Base-by-base conservation (phyloP, 2,888 invertebrate genomes). In the Zootermopsis nevadensis region DNA sequence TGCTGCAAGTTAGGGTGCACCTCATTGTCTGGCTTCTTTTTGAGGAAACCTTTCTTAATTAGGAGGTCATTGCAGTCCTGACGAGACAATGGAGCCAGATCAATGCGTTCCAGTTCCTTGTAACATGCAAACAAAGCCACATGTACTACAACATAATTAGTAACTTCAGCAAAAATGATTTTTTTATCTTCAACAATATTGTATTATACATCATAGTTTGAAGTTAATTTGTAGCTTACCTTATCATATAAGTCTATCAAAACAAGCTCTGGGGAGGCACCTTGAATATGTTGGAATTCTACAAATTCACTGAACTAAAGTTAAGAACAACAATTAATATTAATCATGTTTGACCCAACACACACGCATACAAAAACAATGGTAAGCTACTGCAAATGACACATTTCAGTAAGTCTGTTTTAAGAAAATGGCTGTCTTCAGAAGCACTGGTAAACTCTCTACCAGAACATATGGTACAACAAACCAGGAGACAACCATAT, bases 61-160 rank as follows among this genome's bases (percentile, higher is more conserved):
- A 95, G 86, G 1, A 95, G 89, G 15, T 93, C 90, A 87, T 95
- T 95, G 88, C 95, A 95, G 87, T 94, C 92, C 48, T 92, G 87
- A 38, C 94, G 91, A 55, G 89, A 91, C 27, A 93, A 89, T 42
- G 89, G 88, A 0, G 91, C 91, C 66, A 95, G 89, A 66, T 90
- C 89, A 77, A 94, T 87, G 85, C 94, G 91, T 87, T 95, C 94
- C 12, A 95, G 88, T 88, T 93, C 93, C 87, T 91, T 30, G 12
- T 72, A 48, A 42, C 33, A 79, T 31, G 35, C 38, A 79, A 60
- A 60, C 2, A 31, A 2, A 74, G 60, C 60, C n/a, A 27, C 10
- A 60, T 48, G 48, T 60, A 60, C 27, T 12, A 60, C 7, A n/a
- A n/a, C n/a, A n/a, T 38, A 74, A 24, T 31, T 69, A 69, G 30